A percentile compares a stretch with the other conserved stretches of the same genome.
Evolutionary conservation across 2,888 invertebrate species (phyloP).

Genomic region (Polietes domitor): DNA sequence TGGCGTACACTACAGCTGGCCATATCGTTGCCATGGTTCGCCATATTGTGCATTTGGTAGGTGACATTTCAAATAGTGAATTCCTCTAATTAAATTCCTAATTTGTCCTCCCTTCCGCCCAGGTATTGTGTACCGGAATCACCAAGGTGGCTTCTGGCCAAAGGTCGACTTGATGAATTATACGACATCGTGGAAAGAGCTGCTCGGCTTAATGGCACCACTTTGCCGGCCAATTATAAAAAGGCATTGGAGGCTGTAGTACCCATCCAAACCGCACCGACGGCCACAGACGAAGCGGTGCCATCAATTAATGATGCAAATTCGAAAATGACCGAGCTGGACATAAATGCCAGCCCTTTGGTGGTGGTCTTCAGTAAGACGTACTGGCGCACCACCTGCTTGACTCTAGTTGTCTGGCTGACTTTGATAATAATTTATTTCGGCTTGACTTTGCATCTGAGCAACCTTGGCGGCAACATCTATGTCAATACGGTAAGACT

Average conservation of each 20-base stretch:
- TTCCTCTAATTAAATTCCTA: not conserved
- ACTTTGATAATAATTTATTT: constrained; percentile 89
- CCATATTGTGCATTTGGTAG: constrained; percentile 83
- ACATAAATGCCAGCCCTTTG: constrained; percentile 81
- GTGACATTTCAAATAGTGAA: constrained; percentile 65
- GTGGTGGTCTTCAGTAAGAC: constrained; percentile 85
- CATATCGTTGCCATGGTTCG: constrained; percentile 83
- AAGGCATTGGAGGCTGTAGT: constrained; percentile 82
- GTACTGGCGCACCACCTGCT: constrained; percentile 86
- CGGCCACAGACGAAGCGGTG: not conserved
- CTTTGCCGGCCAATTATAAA: constrained; percentile 85
- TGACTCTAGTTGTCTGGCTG: constrained; percentile 88
- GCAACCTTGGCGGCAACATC: constrained; percentile 87
- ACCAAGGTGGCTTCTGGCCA: constrained; percentile 88
- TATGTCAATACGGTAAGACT: constrained; percentile 86
- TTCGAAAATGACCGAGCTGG: constrained; percentile 64
- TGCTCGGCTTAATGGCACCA: constrained; percentile 84
- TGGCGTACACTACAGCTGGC: constrained; percentile 83
- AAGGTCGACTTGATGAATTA: constrained; percentile 86
- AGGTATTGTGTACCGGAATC: constrained; percentile 90
- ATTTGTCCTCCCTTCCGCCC: not conserved
- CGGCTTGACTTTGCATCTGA: constrained; percentile 88
- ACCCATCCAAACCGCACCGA: constrained; percentile 45
- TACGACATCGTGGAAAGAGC: constrained; percentile 85
- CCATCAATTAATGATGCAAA: not conserved